Conservation (phyloP, 1,140 invertebrate species). For the Cydia splendana region DNA sequence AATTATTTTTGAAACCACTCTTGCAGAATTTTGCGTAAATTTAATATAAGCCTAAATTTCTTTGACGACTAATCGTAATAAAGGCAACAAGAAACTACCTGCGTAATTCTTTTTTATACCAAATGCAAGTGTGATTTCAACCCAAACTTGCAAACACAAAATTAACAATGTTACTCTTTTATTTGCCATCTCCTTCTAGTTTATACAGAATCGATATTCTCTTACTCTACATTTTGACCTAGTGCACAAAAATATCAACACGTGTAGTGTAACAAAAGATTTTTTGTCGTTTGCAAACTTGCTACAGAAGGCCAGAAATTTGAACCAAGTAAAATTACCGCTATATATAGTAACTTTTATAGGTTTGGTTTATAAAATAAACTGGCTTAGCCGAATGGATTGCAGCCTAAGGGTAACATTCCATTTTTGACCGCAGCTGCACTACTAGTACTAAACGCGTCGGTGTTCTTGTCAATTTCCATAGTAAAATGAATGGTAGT, state of each 20-base stretch:
- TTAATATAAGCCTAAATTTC: background rate
- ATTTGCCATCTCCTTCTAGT: background rate
- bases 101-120: background rate
- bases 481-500: too few species aligned
- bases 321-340: conserved; percentile 35
- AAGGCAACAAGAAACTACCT: background rate
- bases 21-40: too few species aligned
- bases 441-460: too few species aligned
- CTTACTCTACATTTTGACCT: conserved; percentile 5
- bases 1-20: too few species aligned
- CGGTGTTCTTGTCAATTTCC: too few species aligned
- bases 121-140: background rate
- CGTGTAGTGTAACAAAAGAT: conserved; percentile 44
- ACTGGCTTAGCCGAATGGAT: conserved; percentile 33
- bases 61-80: background rate
- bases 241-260: conserved; percentile 39
- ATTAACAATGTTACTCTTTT: background rate
- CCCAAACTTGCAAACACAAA: background rate
- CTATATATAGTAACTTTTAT: conserved; percentile 30
- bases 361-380: background rate
- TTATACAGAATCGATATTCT: background rate
- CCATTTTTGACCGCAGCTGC: too few species aligned
- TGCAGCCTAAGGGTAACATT: too few species aligned
- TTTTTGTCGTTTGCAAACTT: conserved; percentile 40
- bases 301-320: conserved; percentile 39